Conservation (phyloP, 2,888 invertebrate genomes). For the Automeris io region DNA sequence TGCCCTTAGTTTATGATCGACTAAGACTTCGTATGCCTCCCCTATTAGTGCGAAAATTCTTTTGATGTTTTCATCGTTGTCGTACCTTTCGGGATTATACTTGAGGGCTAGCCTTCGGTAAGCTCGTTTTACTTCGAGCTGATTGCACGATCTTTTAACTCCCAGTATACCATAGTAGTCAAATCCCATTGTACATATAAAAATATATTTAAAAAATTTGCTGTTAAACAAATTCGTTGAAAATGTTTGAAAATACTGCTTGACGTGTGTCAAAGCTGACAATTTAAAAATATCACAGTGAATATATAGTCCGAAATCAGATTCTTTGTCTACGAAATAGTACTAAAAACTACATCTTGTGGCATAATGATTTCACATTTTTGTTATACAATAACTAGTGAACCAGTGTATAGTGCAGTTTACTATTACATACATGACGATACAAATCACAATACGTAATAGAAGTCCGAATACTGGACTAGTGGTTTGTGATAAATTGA, state of each 20-base stretch:
- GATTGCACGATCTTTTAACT: conserved; percentile 79
- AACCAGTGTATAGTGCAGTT: too few relatives aligned
- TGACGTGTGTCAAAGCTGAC: background rate
- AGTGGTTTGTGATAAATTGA: too few relatives aligned
- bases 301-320: too few relatives aligned
- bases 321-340: too few relatives aligned
- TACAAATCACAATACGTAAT: too few relatives aligned
- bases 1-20: conserved; percentile 80
- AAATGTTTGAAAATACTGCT: background rate
- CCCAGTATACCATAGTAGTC: conserved; percentile 89
- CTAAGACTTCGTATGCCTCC: conserved; percentile 88
- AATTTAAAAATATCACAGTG: background rate
- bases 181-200: conserved; percentile 71
- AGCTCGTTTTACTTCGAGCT: conserved; percentile 84
- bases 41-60: conserved; percentile 80
- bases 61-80: conserved; percentile 60
- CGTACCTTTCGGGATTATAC: conserved; percentile 77
- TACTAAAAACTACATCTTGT: too few relatives aligned
- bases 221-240: too few relatives aligned
- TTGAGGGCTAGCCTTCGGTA: conserved; percentile 76
- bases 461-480: too few relatives aligned
- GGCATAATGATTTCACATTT: too few relatives aligned
- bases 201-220: background rate
- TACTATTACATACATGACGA: too few relatives aligned
- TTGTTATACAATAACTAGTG: too few relatives aligned